Evolutionary conservation across 2,888 invertebrate genomes (phyloP), one percentile per base, ranked within the genome.

Genomic region (Meandrusa payeni): DNA sequence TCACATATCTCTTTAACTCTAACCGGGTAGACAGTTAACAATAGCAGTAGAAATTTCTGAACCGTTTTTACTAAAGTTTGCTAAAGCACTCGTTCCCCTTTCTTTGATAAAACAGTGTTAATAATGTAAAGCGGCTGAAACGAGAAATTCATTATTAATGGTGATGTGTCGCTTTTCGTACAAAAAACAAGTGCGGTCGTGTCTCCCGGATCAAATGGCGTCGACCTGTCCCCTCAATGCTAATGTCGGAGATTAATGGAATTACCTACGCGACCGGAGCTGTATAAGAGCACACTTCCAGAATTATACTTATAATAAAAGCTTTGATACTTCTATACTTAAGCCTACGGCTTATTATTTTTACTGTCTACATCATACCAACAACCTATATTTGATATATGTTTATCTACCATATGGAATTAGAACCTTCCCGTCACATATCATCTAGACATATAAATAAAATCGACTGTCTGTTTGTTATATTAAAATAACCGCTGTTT

Each of bases 181-280:
- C 65, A 62, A 57, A 67, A 68, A 68, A 64, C 61, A 47, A 61
- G 54, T 54, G 52, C 53, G 61, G 55, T 59, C 54, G 55, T 52
- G 48, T 55, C 64, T 54, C 41, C 27, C 64, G 71, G 73, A 76
- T 76, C 74, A 78, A 78, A 77, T 67, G 70, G 63, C 69, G 60
- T 51, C 62, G 65, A 66, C 67, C 70, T 70, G 72, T 73, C 76
- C 74, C 65, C 71, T 55, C 61, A 57, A 76, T 75, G 76, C 66
- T 77, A 76, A 78, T 80, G 75, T 72, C 59, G 54, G 57, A 72
- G 74, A 77, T 79, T 78, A 79, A 81, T 80, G 72, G 69, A 76
- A 78, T 77, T 75, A 79, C 64, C 61, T 59, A 64, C 66, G 58
- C 57, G 60, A 57, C 60, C 55, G 56, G 57, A 31, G 38, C 34